These are phyloP conservation scores for Mustelus asterias DNA, from an alignment of 2,113 vertebrate genomes.

Conservation along the genomic window DNA sequence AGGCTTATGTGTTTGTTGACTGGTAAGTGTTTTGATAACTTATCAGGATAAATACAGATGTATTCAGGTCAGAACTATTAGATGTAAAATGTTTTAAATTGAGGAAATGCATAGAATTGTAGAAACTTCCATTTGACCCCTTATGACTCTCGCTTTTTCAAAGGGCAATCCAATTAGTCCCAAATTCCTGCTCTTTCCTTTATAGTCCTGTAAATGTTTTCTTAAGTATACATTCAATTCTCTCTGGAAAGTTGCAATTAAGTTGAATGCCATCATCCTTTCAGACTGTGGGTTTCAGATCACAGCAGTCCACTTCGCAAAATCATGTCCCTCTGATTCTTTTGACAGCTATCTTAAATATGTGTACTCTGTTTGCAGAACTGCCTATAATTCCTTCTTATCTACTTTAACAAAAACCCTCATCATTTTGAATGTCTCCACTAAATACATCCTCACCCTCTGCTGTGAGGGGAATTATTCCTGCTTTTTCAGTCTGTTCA, in stretches of 20 bases:
- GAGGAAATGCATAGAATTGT: neutral
- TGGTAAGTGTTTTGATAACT: conserved; percentile 66
- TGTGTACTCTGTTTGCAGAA: neutral
- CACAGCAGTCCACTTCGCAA: neutral
- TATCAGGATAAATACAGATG: neutral
- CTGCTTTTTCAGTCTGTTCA: neutral
- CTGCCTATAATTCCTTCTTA: neutral
- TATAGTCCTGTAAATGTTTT: neutral
- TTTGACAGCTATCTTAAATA: neutral
- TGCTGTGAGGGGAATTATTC: neutral
- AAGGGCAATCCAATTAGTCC: neutral
- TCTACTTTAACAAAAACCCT: neutral
- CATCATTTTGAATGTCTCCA: neutral
- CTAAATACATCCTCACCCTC: neutral
- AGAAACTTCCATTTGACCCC: neutral
- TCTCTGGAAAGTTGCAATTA: neutral
- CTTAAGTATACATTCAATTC: too few relatives aligned
- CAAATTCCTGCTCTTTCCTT: neutral
- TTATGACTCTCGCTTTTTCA: neutral
- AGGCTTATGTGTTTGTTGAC: conserved; percentile 91
- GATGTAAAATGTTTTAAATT: neutral
- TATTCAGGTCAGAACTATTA: neutral
- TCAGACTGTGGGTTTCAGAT: neutral
- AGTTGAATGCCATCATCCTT: neutral
- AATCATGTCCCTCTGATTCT: neutral